phyloP scores from a whole-genome alignment of 2,797 vertebrate genomes.

The Monodelphis domestica region DNA sequence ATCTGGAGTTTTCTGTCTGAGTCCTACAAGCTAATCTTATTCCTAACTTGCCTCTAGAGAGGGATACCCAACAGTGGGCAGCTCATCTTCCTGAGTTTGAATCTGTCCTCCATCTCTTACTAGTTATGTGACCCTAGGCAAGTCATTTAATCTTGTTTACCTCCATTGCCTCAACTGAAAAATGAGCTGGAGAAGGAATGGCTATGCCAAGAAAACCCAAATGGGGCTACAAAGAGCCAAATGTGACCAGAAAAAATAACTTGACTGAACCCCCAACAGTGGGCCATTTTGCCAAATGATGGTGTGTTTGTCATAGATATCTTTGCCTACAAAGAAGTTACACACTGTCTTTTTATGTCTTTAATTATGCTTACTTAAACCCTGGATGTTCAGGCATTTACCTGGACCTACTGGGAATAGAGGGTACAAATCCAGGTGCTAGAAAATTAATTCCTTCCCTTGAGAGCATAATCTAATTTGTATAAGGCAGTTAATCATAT shows the following conservation, averaged over 20 bases:
- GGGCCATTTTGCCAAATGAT: not conserved
- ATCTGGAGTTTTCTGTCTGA: not conserved
- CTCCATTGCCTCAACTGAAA: too few relatives aligned
- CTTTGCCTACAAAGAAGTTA: not conserved
- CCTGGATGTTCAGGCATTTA: not conserved
- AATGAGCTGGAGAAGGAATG: too few relatives aligned
- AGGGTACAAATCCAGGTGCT: not conserved
- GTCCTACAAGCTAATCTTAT: not conserved
- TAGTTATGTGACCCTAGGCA: too few relatives aligned
- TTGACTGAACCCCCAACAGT: too few relatives aligned
- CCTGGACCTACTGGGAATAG: not conserved
- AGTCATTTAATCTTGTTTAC: too few relatives aligned
- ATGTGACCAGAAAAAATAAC: too few relatives aligned
- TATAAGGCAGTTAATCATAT: not conserved
- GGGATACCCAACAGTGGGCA: not conserved
- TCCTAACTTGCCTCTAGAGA: not conserved
- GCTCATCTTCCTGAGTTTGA: too few relatives aligned
- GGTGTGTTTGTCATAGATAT: not conserved
- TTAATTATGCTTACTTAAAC: not conserved
- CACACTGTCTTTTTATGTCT: not conserved
- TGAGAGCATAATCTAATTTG: not conserved
- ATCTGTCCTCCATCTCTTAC: too few relatives aligned
- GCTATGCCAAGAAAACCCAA: too few relatives aligned
- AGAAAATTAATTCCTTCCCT: not conserved
- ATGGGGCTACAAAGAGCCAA: too few relatives aligned